Evolutionary conservation across 2,888 invertebrate genomes (phyloP), one percentile per base, ranked within the genome.

Genomic region (Cybosia mesomella): DNA sequence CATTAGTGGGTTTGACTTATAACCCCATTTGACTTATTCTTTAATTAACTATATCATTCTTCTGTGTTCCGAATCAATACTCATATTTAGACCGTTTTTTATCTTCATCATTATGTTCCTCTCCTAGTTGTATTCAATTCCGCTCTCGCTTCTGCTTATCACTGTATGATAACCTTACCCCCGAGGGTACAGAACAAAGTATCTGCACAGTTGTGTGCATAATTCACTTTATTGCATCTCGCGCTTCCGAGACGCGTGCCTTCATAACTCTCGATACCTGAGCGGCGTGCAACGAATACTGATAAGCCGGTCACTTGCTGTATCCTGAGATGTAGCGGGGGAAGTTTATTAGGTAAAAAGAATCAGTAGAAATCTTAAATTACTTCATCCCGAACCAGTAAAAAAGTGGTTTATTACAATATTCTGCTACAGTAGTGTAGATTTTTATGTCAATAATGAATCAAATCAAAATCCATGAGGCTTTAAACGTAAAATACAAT

Each of bases 161-260:
- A 77, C 62, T 34, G n/a, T 8, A 21, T 54, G 10, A 58, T 36
- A 24, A 70, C 18, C 39, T 67, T 70, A 73, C 66, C 81, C 89
- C 85, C 87, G 75, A 82, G 87, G 84, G 87, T 76, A 73, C 76
- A 81, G 90, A 91, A 91, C 92, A 93, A 92, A 92, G 91, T 92
- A 93, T 92, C 88, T 89, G 85, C 89, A 90, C 92, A 91, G 91
- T 90, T 89, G 89, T 91, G 90, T 93, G 92, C 93, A 94, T 94
- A 93, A 93, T 93, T 92, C 92, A 94, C 90, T 92, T 92, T 91
- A 93, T 90, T 90, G 89, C 91, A 83, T 85, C 81, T 85, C 82
- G 74, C 84, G 72, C 65, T 75, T 78, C 81, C 75, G 85, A 83
- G 84, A 85, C 84, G 85, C 85, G 84, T 85, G 85, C 81, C 83